Conservation (phyloP, 37 sponge, comb jelly and placozoan species). For the Beroe ovata region DNA sequence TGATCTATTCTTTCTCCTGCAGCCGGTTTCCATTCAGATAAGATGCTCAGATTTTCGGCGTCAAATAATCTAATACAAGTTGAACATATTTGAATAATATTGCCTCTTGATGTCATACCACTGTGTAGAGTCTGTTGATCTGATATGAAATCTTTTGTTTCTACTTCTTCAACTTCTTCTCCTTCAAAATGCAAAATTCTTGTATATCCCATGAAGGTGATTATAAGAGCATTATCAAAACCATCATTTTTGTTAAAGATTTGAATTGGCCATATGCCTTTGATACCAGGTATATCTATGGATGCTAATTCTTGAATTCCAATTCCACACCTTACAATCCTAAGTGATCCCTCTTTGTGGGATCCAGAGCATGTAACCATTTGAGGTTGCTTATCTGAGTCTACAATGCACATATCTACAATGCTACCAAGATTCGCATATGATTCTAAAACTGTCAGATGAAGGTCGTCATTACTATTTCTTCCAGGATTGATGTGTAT, state of each 20-base stretch:
- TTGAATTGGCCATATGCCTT: conserved; percentile 79
- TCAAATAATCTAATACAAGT: conserved; percentile 35
- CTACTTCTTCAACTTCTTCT: conserved; percentile 92
- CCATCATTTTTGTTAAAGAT: conserved; percentile 30
- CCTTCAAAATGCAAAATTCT: conserved; percentile 78
- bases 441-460: conserved; percentile 82
- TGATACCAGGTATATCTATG: conserved; percentile 77
- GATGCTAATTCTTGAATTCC: conserved; percentile 87
- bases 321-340: conserved; percentile 85
- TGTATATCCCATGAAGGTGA: conserved; percentile 85
- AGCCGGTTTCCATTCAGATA: conserved; percentile 80
- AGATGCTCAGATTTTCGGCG: background rate
- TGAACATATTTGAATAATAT: conserved; percentile 77
- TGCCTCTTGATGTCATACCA: conserved; percentile 75
- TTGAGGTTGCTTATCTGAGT: conserved; percentile 87
- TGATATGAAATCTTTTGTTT: conserved; percentile 72
- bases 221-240: conserved; percentile 75
- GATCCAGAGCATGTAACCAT: conserved; percentile 87
- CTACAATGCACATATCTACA: conserved; percentile 89
- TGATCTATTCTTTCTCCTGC: conserved; percentile 79
- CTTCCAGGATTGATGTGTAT: conserved; percentile 73
- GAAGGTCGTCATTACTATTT: background rate
- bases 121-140: conserved; percentile 81
- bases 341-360: conserved; percentile 80
- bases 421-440: conserved; percentile 81